Base-by-base conservation (phyloP, 2,888 invertebrate species). In the Lasioglossum pauxillum region DNA sequence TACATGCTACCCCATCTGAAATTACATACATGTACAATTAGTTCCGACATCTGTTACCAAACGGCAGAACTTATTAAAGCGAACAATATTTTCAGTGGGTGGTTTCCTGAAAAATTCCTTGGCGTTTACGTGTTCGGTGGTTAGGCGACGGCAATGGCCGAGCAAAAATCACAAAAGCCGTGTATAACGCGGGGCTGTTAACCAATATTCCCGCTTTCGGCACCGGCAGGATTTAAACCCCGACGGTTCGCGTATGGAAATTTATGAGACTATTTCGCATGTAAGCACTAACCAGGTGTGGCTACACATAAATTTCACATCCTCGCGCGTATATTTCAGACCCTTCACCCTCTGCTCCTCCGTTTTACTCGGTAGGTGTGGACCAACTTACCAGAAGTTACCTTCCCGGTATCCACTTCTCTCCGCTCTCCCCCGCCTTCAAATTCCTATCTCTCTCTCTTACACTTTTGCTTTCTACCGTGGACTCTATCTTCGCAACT, bases 241-340 rank as follows among this genome's bases (percentile, higher is more conserved):
- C 81, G 83, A 83, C 83, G 87, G 89, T 87, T 90, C 93, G 90
- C 92, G 93, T 94, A 94, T 93, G 93, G 92, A 94, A 95, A 95
- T 95, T 95, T 95, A 95, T 93, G 94, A 93, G 93, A 93, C 94
- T 93, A 94, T 94, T 94, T 93, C 94, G 94, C 93, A 93, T 93
- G 94, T 93, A 93, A 94, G 94, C 95, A 93, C 94, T 94, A 95
- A 95, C 95, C 95, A 95, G 95, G 95, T 95, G 94, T 94, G 94
- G 95, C 95, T 94, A 93, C 93, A 93, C 94, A 95, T 95, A 95
- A 95, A 95, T 95, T 94, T 93, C 91, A 89, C 94, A 95, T 95
- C 93, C 94, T 93, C 91, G 92, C 91, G 93, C 94, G 88, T 91
- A 94, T 95, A 95, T 95, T 95, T 95, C 94, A 95, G 93, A 90